Conservation (phyloP, 2,113 vertebrate species). For the Pterocles orientalis region DNA sequence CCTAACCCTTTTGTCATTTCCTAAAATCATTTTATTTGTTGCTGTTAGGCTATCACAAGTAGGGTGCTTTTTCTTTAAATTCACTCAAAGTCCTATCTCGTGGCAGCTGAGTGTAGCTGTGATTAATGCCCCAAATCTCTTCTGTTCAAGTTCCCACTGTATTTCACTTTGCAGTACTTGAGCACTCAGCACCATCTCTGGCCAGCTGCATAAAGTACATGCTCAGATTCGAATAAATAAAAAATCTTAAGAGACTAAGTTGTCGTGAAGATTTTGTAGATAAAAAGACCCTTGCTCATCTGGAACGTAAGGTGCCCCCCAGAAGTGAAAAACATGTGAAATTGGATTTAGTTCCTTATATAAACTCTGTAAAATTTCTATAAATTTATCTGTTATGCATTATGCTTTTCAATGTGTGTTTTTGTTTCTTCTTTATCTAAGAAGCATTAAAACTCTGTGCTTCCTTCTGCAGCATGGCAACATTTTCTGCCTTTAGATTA, state of each 20-base stretch:
- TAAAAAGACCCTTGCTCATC: neutral
- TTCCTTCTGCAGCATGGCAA: neutral
- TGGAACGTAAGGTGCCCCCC: neutral
- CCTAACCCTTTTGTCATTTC: neutral
- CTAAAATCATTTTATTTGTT: neutral
- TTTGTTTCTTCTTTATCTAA: neutral
- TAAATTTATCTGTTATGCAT: neutral
- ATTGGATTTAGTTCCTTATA: neutral
- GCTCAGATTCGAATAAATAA: neutral
- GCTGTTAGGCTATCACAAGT: neutral
- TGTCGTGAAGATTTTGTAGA: neutral
- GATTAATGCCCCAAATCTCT: neutral
- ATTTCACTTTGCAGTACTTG: constrained; percentile 2
- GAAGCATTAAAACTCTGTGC: neutral
- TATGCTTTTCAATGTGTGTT: neutral
- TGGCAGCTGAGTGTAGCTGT: neutral
- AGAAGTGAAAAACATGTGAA: neutral
- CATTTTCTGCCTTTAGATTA: neutral
- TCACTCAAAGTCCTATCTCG: neutral
- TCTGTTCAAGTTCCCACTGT: neutral
- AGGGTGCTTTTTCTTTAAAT: neutral
- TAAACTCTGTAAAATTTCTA: neutral
- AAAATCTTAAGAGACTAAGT: neutral
- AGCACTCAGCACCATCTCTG: constrained; percentile 68
- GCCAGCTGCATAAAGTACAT: constrained; percentile 46